Conservation (phyloP, 2,113 vertebrate species). For the Ptilorrhoa leucosticta region DNA sequence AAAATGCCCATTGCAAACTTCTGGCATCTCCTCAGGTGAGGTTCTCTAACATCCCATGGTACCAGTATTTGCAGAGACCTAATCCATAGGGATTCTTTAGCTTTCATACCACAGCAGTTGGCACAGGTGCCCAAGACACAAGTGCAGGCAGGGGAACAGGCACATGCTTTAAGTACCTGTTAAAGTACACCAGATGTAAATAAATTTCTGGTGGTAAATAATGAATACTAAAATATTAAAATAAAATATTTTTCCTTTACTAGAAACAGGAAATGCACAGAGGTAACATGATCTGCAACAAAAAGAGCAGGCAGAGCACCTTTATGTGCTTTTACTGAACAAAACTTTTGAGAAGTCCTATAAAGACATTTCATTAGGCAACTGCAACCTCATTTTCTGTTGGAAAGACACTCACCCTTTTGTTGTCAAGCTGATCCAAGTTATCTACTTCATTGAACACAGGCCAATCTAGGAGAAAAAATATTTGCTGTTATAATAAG, state of each 20-base stretch:
- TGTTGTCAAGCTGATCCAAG: slow-evolving; percentile 75
- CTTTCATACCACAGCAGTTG: background rate
- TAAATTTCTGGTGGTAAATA: background rate
- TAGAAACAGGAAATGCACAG: background rate
- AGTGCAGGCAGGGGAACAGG: background rate
- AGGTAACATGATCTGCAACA: background rate
- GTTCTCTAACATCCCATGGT: background rate
- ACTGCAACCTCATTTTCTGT: background rate
- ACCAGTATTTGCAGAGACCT: background rate
- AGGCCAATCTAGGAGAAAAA: slow-evolving; percentile 75
- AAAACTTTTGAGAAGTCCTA: background rate
- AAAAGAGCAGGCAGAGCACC: background rate
- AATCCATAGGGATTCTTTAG: background rate
- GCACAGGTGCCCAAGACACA: background rate
- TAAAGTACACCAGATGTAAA: background rate
- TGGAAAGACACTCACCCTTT: slow-evolving; percentile 77
- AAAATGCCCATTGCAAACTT: background rate
- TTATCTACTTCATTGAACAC: slow-evolving; percentile 81
- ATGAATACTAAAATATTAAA: background rate
- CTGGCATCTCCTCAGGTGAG: background rate
- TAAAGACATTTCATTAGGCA: background rate
- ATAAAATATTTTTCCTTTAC: background rate
- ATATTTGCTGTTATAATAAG: background rate
- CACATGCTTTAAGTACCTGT: background rate
- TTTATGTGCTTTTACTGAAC: background rate